Conservation (phyloP, 2,113 vertebrate species). For the Candoia aspera region DNA sequence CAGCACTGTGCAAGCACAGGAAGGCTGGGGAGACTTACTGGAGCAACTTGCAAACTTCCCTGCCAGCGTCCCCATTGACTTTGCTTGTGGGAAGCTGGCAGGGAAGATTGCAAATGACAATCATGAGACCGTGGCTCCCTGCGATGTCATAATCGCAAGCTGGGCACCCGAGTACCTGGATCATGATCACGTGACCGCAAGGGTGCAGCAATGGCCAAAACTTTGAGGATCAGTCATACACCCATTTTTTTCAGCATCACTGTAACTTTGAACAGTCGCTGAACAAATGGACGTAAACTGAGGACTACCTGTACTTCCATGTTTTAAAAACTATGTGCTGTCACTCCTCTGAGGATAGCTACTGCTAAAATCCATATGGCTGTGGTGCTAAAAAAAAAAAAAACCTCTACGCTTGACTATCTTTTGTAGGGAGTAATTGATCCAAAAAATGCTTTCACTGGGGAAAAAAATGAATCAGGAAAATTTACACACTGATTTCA, state of each 20-base stretch:
- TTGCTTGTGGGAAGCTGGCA: neutral
- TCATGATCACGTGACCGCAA: too few species aligned
- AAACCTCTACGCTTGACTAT: neutral
- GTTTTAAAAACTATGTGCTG: neutral
- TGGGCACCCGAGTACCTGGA: neutral
- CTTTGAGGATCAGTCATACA: neutral
- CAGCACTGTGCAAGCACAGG: neutral
- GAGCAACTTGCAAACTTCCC: neutral
- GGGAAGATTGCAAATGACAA: neutral
- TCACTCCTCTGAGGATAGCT: neutral
- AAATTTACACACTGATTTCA: neutral
- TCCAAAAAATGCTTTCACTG: neutral
- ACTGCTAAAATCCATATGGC: neutral
- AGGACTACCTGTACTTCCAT: neutral
- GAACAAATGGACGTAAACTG: neutral
- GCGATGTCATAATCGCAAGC: neutral
- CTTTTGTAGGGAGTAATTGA: neutral
- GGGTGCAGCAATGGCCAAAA: neutral
- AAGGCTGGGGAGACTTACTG: neutral
- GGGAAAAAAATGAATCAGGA: neutral
- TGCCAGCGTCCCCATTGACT: neutral
- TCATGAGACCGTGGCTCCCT: neutral
- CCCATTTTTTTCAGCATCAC: neutral
- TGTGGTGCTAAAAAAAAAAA: neutral
- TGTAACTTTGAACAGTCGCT: neutral